Evolutionary conservation across 1,140 invertebrate genomes (phyloP), one percentile per base, ranked within the genome.

Genomic region (Euura lappo): DNA sequence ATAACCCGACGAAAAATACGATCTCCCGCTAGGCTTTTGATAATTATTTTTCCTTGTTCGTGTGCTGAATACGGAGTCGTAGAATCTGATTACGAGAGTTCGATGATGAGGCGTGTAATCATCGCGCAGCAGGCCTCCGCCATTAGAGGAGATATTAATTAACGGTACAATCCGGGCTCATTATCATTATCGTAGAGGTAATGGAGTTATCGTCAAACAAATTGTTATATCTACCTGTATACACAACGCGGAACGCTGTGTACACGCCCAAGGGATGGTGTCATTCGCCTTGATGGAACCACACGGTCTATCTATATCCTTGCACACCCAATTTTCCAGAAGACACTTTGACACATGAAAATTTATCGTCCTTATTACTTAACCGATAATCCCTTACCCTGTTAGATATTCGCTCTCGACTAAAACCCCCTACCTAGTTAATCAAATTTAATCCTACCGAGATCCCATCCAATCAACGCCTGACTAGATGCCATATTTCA

Each of bases 131-230:
- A n/a, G 51, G 51, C 51, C 51, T n/a, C 51, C 51, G 51, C 6
- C 51, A 60, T 60, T 60, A 60, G 51, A n/a, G 51, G 13, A 60
- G 51, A 60, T 60, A 60, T 60, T 60, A 60, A 60, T 60, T 60
- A 60, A 60, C 51, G 51, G 51, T 60, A 60, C 13, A 60, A 60
- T 60, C 51, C 51, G 13, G 51, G 51, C 51, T 60, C 51, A 60
- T 60, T 60, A 60, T 60, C 51, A 60, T 60, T 60, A 60, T 60
- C 51, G 8, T 60, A 6, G 51, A 60, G 51, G 51, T 60, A 60
- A 60, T 60, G 51, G 51, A 60, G 51, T 60, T 60, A 60, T 60
- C 51, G 51, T 60, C 51, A n/a, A 11, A 60, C 51, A 60, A 60
- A 60, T 60, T 60, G 51, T 60, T 60, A 60, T 5, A n/a, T 60